phyloP scores from a whole-genome alignment of 2,113 vertebrate genomes.

The Canis aureus region DNA sequence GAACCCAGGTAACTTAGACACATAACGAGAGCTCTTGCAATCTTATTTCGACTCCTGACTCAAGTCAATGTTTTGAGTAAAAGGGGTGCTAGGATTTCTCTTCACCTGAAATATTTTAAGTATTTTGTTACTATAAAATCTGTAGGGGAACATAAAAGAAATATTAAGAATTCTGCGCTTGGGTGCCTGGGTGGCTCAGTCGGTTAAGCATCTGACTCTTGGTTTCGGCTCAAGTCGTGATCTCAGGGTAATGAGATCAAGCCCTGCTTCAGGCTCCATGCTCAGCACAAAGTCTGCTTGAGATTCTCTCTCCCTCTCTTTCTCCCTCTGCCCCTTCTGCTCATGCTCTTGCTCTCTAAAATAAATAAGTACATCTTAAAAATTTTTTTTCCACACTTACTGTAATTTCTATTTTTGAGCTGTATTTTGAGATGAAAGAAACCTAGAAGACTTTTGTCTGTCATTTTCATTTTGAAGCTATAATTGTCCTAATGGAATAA shows the following conservation, averaged over 20 bases:
- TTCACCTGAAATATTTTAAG: slow-evolving; percentile 6
- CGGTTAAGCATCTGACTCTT: not conserved
- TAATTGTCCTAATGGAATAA: not conserved
- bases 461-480: not conserved
- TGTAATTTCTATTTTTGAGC: not conserved
- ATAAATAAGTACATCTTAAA: not conserved
- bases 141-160: slow-evolving; percentile 9
- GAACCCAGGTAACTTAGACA: not conserved
- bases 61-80: slow-evolving; percentile 5
- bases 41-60: not conserved
- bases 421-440: slow-evolving; percentile 58
- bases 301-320: not conserved
- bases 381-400: not conserved
- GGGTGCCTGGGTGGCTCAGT: not conserved
- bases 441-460: not conserved
- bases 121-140: slow-evolving; percentile 33
- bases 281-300: not conserved
- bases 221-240: not conserved
- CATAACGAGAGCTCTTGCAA: not conserved
- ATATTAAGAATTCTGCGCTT: not conserved
- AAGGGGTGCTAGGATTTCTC: not conserved
- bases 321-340: not conserved
- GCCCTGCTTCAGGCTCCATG: not conserved
- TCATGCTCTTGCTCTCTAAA: not conserved
- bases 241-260: not conserved